phyloP scores from a whole-genome alignment of 2,797 vertebrate species.

The Acipenser transmontanus region DNA sequence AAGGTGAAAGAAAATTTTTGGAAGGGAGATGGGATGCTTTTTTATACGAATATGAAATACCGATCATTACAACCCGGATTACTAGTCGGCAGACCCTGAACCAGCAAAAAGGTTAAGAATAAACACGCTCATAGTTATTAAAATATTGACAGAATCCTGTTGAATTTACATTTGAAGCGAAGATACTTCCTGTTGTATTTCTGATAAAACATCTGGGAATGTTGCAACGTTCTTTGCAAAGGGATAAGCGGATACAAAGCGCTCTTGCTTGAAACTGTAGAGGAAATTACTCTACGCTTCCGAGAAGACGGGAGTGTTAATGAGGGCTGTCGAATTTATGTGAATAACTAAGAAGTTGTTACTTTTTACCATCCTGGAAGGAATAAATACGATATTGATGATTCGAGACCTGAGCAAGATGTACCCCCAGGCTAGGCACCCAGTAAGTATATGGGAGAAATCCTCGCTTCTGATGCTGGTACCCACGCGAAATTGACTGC shows the following conservation, averaged over 20 bases:
- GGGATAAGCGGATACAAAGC: slow-evolving; percentile 16
- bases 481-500: slow-evolving; percentile 33
- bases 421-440: slow-evolving; percentile 86
- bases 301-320: slow-evolving; percentile 11
- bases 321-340: slow-evolving; percentile 32
- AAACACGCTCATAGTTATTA: neutral
- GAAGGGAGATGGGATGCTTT: slow-evolving; percentile 1
- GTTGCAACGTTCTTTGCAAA: slow-evolving; percentile 9
- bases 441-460: slow-evolving; percentile 67
- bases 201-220: slow-evolving; percentile 11
- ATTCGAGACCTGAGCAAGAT: slow-evolving; percentile 93
- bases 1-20: neutral
- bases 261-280: slow-evolving; percentile 9
- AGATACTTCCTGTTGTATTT: slow-evolving; percentile 3
- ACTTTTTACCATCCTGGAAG: slow-evolving; percentile 35
- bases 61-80: slow-evolving; percentile 11
- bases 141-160: slow-evolving; percentile 8
- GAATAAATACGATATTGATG: slow-evolving; percentile 71
- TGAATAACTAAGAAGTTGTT: slow-evolving; percentile 33
- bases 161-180: slow-evolving; percentile 9
- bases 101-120: too few species aligned
- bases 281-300: slow-evolving; percentile 7
- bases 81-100: neutral
- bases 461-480: slow-evolving; percentile 29
- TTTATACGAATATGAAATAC: neutral